Conservation (phyloP, 2,113 vertebrate genomes). For the Pao palembangensis region DNA sequence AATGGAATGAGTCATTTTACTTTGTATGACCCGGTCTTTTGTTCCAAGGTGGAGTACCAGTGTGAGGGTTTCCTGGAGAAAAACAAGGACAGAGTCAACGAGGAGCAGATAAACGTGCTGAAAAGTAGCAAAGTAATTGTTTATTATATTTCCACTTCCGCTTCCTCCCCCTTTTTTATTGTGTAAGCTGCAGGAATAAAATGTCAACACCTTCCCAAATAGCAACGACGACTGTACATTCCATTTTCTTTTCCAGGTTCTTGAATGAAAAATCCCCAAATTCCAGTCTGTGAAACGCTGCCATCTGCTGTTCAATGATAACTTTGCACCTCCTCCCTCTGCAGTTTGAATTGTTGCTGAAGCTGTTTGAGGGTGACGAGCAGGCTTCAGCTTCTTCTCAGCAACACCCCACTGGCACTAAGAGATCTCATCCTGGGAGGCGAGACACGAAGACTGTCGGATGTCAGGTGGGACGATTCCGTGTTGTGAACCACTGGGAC, state of each 20-base stretch:
- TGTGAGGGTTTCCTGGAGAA: conserved; percentile 97
- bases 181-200: not conserved
- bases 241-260: conserved; percentile 24
- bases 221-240: conserved; percentile 4
- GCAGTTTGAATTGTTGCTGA: conserved; percentile 87
- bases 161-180: not conserved
- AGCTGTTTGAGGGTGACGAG: conserved; percentile 87
- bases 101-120: conserved; percentile 93
- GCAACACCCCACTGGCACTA: conserved; percentile 61
- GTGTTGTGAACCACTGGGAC: not conserved
- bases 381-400: conserved; percentile 73
- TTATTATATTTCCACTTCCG: not conserved
- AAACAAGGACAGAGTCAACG: conserved; percentile 97
- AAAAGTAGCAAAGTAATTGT: conserved; percentile 89
- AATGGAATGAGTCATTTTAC: conserved; percentile 1
- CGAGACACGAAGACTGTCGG: conserved; percentile 93
- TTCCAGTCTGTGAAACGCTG: conserved; percentile 33
- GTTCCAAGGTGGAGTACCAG: conserved; percentile 91
- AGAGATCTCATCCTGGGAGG: conserved; percentile 73
- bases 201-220: not conserved
- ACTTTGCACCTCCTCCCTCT: not conserved
- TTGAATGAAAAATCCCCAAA: conserved; percentile 40
- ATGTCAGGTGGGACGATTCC: conserved; percentile 80
- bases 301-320: conserved; percentile 54
- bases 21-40: conserved; percentile 24